Evolutionary conservation across 2,888 invertebrate genomes (phyloP).

Genomic region (Eulithis testata): DNA sequence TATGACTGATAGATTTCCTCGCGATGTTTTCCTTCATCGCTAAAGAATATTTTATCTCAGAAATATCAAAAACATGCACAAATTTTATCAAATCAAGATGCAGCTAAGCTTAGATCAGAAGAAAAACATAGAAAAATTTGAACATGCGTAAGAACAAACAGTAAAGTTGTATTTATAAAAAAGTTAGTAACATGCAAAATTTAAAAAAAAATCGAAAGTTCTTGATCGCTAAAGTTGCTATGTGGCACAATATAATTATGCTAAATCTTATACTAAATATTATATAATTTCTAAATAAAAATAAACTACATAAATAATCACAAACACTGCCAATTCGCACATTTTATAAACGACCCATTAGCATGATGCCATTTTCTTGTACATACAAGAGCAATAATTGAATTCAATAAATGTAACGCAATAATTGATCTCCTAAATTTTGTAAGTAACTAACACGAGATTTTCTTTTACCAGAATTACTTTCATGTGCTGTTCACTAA

Average conservation of each 20-base stretch:
- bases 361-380: too few relatives aligned
- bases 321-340: slow-evolving; percentile 49
- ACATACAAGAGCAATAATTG: too few relatives aligned
- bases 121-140: slow-evolving; percentile 7
- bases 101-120: slow-evolving; percentile 28
- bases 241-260: slow-evolving; percentile 53
- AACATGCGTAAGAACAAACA: slow-evolving; percentile 29
- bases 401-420: too few relatives aligned
- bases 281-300: slow-evolving; percentile 36
- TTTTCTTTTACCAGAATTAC: too few relatives aligned
- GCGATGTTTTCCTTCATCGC: neutral
- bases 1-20: neutral
- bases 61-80: slow-evolving; percentile 33
- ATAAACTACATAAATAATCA: slow-evolving; percentile 35
- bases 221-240: slow-evolving; percentile 76
- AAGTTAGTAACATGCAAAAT: slow-evolving; percentile 39
- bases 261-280: slow-evolving; percentile 44
- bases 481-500: too few relatives aligned
- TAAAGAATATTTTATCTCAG: neutral
- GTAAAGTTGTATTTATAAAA: slow-evolving; percentile 19
- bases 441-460: too few relatives aligned
- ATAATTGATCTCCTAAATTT: too few relatives aligned
- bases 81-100: slow-evolving; percentile 13
- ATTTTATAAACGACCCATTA: slow-evolving; percentile 22
- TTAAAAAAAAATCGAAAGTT: slow-evolving; percentile 28